Conservation (phyloP, 2,797 vertebrate genomes). For the Epinephelus malabaricus region DNA sequence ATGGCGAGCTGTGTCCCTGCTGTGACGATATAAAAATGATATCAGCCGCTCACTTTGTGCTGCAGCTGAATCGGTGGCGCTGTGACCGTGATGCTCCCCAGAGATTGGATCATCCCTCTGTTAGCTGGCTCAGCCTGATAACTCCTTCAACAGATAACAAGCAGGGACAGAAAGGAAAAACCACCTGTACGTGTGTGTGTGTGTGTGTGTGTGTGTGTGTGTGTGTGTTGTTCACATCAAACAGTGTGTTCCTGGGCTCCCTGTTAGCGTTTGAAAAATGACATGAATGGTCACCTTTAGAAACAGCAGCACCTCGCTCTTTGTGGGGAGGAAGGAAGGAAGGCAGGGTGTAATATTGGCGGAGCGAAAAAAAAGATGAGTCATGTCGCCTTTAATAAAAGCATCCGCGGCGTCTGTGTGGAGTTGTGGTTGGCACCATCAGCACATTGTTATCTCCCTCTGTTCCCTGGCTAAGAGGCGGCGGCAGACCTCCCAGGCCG, state of each 20-base stretch:
- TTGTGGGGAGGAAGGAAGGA: conserved; percentile 36
- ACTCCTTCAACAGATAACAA: conserved; percentile 65
- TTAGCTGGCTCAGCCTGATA: conserved; percentile 64
- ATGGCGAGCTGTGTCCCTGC: not conserved
- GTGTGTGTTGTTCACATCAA: conserved; percentile 60
- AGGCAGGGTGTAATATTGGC: conserved; percentile 62
- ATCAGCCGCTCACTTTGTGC: conserved; percentile 5
- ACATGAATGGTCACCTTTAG: conserved; percentile 60
- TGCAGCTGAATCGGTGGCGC: conserved; percentile 22
- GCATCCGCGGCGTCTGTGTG: conserved; percentile 58
- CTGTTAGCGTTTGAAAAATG: conserved; percentile 66
- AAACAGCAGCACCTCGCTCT: conserved; percentile 58
- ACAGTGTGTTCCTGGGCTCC: conserved; percentile 63
- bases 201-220: conserved; percentile 26
- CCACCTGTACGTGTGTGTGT: conserved; percentile 5
- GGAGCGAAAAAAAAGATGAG: conserved; percentile 59
- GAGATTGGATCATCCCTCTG: conserved; percentile 60
- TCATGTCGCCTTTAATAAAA: conserved; percentile 77
- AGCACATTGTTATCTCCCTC: conserved; percentile 82
- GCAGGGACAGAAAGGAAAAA: conserved; percentile 50
- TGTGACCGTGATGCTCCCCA: conserved; percentile 57
- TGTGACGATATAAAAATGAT: conserved; percentile 30
- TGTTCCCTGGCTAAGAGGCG: conserved; percentile 67
- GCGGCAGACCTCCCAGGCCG: conserved; percentile 60
- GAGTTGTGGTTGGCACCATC: conserved; percentile 72